Percentiles rank a stretch among this genome's conserved stretches.
Conservation (phyloP, 2,797 vertebrate species). For the Danio tinwini region DNA sequence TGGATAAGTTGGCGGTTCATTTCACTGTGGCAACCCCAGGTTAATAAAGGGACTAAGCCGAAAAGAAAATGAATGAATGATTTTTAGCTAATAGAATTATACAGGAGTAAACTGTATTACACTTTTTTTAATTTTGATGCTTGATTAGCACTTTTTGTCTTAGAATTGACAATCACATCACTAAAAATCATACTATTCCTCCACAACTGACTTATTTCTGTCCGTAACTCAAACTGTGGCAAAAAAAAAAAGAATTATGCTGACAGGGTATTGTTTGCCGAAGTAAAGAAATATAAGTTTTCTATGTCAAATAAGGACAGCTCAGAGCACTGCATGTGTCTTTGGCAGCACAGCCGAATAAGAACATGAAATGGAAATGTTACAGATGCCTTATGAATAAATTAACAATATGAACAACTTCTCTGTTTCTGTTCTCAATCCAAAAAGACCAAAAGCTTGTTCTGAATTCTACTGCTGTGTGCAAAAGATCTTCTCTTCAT, state of each 20-base stretch:
- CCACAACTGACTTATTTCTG: not conserved
- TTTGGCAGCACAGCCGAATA: not conserved
- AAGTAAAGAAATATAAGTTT: not conserved
- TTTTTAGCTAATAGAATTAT: no score
- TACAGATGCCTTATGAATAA: conserved; percentile 29
- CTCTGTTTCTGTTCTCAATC: conserved; percentile 3
- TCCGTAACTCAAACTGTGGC: not conserved
- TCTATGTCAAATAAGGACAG: not conserved
- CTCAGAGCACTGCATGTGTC: not conserved
- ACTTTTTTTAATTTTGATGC: no score
- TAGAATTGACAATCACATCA: not conserved
- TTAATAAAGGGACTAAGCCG: no score
- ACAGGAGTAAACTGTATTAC: no score
- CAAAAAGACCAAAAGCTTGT: conserved; percentile 21
- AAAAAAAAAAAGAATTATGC: not conserved
- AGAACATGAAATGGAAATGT: conserved; percentile 11
- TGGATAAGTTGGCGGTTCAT: no score
- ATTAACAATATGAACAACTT: conserved; percentile 3
- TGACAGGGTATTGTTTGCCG: not conserved
- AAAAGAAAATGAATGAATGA: no score
- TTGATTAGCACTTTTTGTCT: no score
- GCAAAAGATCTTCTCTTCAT: conserved; percentile 17
- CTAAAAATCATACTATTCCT: not conserved
- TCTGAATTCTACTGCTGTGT: not conserved
- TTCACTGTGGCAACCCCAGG: no score